Evolutionary conservation across 2,888 invertebrate species (phyloP).

Genomic region (Mimas tiliae): DNA sequence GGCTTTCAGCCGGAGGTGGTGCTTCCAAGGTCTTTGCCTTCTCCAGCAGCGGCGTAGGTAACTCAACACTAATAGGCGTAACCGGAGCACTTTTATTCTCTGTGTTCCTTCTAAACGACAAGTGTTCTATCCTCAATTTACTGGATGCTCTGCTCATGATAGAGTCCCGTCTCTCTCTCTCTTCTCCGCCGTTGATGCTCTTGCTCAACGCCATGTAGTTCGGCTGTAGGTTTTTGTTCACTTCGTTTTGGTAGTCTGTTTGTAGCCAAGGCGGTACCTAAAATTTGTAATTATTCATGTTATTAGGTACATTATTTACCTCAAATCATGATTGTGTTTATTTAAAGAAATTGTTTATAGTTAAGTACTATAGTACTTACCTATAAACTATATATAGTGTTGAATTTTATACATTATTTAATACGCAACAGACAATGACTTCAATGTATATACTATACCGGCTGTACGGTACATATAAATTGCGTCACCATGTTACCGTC

Average conservation of each 20-base stretch:
- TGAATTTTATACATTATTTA: too few relatives aligned
- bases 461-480: too few relatives aligned
- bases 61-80: constrained; percentile 60
- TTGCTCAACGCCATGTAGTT: constrained; percentile 75
- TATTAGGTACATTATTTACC: not conserved
- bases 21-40: constrained; percentile 56
- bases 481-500: too few relatives aligned
- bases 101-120: constrained; percentile 66
- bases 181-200: constrained; percentile 69
- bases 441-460: too few relatives aligned
- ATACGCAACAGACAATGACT: too few relatives aligned
- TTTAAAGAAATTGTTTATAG: too few relatives aligned
- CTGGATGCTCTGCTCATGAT: constrained; percentile 78
- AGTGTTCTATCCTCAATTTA: constrained; percentile 75
- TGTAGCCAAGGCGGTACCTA: constrained; percentile 91
- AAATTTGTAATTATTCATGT: not conserved
- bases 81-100: constrained; percentile 66
- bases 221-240: constrained; percentile 78
- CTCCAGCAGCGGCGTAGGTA: constrained; percentile 48
- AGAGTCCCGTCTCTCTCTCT: constrained; percentile 71
- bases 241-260: constrained; percentile 85
- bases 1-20: constrained; percentile 72
- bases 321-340: too few relatives aligned
- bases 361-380: too few relatives aligned
- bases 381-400: too few relatives aligned